These are phyloP conservation scores for Drosophila micromelanica DNA, from an alignment of 1,140 invertebrate genomes.

Conservation along the genomic window DNA sequence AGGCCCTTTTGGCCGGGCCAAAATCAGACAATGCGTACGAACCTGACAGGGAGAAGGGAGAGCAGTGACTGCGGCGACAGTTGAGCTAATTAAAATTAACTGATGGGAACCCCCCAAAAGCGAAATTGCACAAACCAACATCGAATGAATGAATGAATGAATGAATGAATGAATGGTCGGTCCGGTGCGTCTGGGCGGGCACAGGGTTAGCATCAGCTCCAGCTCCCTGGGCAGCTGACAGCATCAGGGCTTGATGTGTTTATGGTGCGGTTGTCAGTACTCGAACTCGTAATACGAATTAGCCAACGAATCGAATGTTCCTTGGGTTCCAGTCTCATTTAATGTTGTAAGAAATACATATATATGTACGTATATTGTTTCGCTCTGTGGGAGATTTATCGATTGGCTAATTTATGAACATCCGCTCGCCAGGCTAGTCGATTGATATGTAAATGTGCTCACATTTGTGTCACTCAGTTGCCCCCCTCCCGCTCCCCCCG, in stretches of 20 bases:
- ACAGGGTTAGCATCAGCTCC: too few species aligned
- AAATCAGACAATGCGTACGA: conserved; percentile 12
- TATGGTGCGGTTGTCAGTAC: conserved; percentile 55
- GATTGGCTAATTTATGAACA: conserved; percentile 84
- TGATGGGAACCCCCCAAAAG: conserved; percentile 79
- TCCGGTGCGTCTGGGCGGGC: too few species aligned
- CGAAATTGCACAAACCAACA: conserved; percentile 58
- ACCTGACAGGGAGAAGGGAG: not conserved
- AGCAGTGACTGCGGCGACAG: not conserved
- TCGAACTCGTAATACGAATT: conserved; percentile 58
- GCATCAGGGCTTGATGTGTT: conserved; percentile 69
- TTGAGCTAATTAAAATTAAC: conserved; percentile 69
- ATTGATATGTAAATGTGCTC: conserved; percentile 83
- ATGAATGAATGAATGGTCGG: conserved; percentile 10
- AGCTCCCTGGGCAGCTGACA: conserved; percentile 44
- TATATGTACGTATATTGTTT: conserved; percentile 48
- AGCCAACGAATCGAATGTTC: conserved; percentile 30
- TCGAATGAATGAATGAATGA: conserved; percentile 6
- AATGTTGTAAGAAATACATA: conserved; percentile 59
- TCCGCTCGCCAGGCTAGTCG: conserved; percentile 62
- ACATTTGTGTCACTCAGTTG: conserved; percentile 79
- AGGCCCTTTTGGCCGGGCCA: not conserved
- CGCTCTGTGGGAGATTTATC: conserved; percentile 71
- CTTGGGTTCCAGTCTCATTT: conserved; percentile 43
- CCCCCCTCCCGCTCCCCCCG: not conserved